phyloP scores from a whole-genome alignment of 2,113 vertebrate species.

The Gopherus evgoodei region DNA sequence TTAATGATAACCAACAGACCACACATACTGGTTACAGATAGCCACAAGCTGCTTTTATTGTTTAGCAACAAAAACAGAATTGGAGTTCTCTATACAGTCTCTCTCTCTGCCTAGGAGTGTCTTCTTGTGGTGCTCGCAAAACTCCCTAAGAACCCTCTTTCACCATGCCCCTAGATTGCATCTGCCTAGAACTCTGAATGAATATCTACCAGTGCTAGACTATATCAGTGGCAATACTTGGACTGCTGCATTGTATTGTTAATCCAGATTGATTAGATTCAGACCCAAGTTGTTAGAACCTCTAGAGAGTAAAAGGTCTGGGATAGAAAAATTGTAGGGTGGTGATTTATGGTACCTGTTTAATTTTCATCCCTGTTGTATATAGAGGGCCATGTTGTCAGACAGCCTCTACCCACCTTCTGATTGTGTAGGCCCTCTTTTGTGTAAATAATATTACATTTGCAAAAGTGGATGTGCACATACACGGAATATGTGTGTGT shows the following conservation, averaged over 20 bases:
- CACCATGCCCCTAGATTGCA: not conserved
- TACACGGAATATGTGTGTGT: not conserved
- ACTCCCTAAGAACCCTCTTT: not conserved
- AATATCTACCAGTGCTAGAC: not conserved
- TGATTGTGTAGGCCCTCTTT: not conserved
- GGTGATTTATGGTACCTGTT: not conserved
- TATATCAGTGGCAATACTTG: not conserved
- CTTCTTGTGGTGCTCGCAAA: not conserved
- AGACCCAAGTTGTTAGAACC: not conserved
- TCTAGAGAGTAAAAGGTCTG: not conserved
- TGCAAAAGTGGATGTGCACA: not conserved
- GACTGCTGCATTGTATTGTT: not conserved
- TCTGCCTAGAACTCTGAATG: not conserved
- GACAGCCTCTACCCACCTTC: not conserved
- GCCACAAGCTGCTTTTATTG: not conserved
- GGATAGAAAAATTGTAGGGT: not conserved
- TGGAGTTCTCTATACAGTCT: not conserved
- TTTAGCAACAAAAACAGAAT: not conserved
- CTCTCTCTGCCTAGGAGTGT: not conserved
- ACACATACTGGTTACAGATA: constrained; percentile 28
- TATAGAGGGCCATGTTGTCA: not conserved
- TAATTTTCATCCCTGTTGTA: not conserved
- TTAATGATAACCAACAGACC: constrained; percentile 59
- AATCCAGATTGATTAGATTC: not conserved
- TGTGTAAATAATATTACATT: not conserved